Evolutionary conservation across 2,888 invertebrate species (phyloP).

Genomic region (Theretra japonica): DNA sequence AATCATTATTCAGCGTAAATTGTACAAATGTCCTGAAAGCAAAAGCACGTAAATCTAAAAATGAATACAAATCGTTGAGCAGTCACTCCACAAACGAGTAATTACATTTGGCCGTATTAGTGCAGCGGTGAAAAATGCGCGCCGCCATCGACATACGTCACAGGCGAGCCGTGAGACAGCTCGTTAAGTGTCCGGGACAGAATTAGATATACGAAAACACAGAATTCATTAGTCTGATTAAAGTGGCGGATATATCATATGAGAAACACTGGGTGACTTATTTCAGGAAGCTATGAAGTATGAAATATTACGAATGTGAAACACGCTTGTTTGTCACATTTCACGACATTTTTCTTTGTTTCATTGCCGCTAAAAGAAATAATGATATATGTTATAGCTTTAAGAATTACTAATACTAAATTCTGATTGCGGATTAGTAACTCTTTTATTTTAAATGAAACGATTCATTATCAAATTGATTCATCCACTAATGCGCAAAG

Average conservation of each 20-base stretch:
- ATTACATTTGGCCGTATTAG: conserved; percentile 48
- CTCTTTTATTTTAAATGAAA: too few species aligned
- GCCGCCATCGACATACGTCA: conserved; percentile 52
- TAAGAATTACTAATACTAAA: too few species aligned
- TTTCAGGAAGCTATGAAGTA: not conserved
- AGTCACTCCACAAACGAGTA: conserved; percentile 36
- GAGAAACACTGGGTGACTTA: conserved; percentile 22
- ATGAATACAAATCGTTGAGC: conserved; percentile 40
- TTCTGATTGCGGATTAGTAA: too few species aligned
- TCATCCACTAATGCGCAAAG: too few species aligned
- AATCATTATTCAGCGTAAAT: conserved; percentile 5
- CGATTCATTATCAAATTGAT: too few species aligned
- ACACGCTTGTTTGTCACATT: not conserved
- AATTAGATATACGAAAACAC: conserved; percentile 30
- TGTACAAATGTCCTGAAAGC: conserved; percentile 30
- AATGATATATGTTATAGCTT: not conserved
- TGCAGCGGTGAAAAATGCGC: conserved; percentile 53
- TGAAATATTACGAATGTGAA: not conserved
- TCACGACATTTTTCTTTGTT: not conserved
- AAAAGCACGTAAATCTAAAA: conserved; percentile 26
- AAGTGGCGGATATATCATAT: conserved; percentile 25
- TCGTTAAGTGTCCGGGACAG: conserved; percentile 51
- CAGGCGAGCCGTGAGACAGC: conserved; percentile 52
- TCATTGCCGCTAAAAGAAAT: not conserved
- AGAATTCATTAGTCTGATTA: conserved; percentile 27